phyloP scores from a whole-genome alignment of 2,113 vertebrate genomes.

The human region DNA sequence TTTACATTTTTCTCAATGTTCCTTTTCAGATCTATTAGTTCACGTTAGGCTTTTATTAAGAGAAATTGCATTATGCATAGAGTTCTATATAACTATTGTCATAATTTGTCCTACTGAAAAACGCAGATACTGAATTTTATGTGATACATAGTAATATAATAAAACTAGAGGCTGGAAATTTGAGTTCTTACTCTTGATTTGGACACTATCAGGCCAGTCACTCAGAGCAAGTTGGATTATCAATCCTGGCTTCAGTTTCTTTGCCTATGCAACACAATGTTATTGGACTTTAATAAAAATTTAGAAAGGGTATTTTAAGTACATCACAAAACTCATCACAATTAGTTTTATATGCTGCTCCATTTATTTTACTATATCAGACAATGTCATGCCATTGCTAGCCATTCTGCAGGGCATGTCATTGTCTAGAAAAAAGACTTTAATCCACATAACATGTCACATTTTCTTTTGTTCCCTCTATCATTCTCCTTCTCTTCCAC shows the following conservation, averaged over 20 bases:
- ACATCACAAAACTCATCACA: neutral
- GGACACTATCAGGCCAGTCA: neutral
- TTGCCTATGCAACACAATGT: neutral
- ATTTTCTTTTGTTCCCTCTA: neutral
- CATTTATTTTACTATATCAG: neutral
- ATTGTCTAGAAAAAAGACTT: neutral
- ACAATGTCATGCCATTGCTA: no score
- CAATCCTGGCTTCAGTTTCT: neutral
- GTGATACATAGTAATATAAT: neutral
- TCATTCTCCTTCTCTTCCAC: neutral
- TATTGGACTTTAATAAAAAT: neutral
- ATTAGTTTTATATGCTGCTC: neutral
- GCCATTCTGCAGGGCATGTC: accelerated
- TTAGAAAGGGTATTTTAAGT: neutral
- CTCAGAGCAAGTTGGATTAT: neutral
- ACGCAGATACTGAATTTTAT: neutral
- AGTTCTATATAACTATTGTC: neutral
- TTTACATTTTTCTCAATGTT: neutral
- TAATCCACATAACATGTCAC: neutral
- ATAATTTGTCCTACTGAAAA: neutral
- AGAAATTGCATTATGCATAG: neutral
- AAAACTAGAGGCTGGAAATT: neutral
- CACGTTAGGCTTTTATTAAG: neutral
- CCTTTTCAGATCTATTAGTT: constrained; percentile 35
- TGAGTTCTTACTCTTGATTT: neutral